Percentiles rank a stretch among this genome's conserved stretches.
Conservation (phyloP, 2,888 invertebrate genomes). For the Drosophila percnosoma region DNA sequence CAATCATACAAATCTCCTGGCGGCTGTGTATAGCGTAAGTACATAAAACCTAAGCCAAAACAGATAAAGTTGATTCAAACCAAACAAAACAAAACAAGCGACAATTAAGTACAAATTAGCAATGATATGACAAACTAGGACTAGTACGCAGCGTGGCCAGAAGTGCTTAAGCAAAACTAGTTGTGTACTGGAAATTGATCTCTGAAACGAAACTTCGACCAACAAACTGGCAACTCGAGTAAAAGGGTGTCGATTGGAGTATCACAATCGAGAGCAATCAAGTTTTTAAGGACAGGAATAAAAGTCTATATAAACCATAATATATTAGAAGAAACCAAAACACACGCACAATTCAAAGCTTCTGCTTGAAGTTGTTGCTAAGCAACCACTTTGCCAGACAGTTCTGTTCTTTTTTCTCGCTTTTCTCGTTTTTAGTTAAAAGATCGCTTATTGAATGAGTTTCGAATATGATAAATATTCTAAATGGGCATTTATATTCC, state of each 20-base stretch:
- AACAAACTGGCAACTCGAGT: neutral
- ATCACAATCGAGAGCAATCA: neutral
- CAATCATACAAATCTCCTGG: slow-evolving; percentile 98
- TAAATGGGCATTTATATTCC: neutral
- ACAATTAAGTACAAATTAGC: slow-evolving; percentile 3
- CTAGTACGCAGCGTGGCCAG: slow-evolving; percentile 19
- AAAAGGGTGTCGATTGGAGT: neutral
- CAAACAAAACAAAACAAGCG: slow-evolving; percentile 4
- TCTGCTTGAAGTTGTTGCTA: neutral
- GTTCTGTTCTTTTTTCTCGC: neutral
- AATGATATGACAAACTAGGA: slow-evolving; percentile 12
- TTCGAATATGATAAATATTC: neutral
- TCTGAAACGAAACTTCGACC: neutral
- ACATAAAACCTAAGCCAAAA: slow-evolving; percentile 88
- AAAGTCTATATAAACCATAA: neutral
- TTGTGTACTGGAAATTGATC: neutral
- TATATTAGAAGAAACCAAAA: neutral
- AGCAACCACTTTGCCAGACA: neutral
- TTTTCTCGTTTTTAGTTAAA: neutral
- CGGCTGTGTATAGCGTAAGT: slow-evolving; percentile 97
- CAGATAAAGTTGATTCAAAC: neutral
- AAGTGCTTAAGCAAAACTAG: neutral
- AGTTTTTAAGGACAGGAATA: neutral
- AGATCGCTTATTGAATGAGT: neutral
- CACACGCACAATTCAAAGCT: neutral